Base-by-base conservation (phyloP, 1,140 invertebrate genomes). In the Eumeta japonica region DNA sequence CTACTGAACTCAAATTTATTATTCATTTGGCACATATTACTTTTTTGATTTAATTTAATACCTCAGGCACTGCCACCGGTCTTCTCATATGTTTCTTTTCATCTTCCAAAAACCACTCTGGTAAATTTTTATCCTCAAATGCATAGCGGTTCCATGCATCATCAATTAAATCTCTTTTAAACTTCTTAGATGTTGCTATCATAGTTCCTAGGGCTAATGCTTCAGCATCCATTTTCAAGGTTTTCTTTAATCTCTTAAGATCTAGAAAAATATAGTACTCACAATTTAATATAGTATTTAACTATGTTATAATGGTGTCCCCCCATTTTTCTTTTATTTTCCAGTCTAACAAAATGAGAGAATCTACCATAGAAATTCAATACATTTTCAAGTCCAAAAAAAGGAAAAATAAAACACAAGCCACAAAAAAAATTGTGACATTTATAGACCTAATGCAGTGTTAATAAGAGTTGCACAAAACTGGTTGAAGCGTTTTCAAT, bases 51-150 rank as follows among this genome's bases (percentile, higher is more conserved):
- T n/a, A n/a, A n/a, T n/a, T n/a, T n/a, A n/a, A n/a, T n/a, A 85
- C 84, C 75, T 89, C 85, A 17, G 91, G 86, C 16, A 95, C 86
- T 2, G 88, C 87, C 4, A 84, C 58, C 35, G 83, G 81, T 60
- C 86, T 88, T 37, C 75, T 83, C 84, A 91, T 93, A 60, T 97
- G 90, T 62, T 90, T 89, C 37, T 87, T 82, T 73, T 99, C 97
- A 56, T 99, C 97, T 42, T 92, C 81, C 0, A 85, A 79, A 79
- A 99, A 99, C 97, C 97, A 99, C 47, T 89, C 88, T 0, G 97
- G 97, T 18, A 99, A 72, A 61, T 90, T 83, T 5, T 85, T 83
- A 67, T 98, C 96, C 49, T 90, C 89, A 52, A 91, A 91, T 0
- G 83, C 81, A 59, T 89, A 95, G 47, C 92, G 82, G 72, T 97